These are phyloP conservation scores for Drosophila lutescens DNA, from an alignment of 2,888 invertebrate species.

Conservation along the genomic window DNA sequence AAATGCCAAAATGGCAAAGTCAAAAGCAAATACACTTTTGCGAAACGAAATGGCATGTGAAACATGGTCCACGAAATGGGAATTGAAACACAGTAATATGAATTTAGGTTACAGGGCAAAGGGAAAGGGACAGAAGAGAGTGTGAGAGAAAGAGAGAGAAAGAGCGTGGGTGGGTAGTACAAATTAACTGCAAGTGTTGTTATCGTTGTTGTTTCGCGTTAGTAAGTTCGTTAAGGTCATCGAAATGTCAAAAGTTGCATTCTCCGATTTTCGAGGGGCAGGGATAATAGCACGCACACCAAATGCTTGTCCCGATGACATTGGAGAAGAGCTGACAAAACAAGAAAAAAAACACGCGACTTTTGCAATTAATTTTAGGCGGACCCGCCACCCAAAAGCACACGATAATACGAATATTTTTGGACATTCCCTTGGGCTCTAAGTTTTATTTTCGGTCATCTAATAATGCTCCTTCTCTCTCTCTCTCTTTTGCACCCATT, in stretches of 20 bases:
- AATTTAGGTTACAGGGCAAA: slow-evolving; percentile 75
- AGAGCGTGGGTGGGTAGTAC: background rate
- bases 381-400: slow-evolving; percentile 43
- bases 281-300: slow-evolving; percentile 29
- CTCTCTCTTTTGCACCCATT: background rate
- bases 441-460: slow-evolving; percentile 17
- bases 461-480: slow-evolving; percentile 1
- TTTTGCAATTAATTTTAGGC: slow-evolving; percentile 69
- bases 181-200: slow-evolving; percentile 56
- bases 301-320: slow-evolving; percentile 60
- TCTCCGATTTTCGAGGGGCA: slow-evolving; percentile 56
- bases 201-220: slow-evolving; percentile 50
- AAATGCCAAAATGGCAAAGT: slow-evolving; percentile 35
- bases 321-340: slow-evolving; percentile 45
- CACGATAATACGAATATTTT: slow-evolving; percentile 7
- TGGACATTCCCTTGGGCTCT: slow-evolving; percentile 7
- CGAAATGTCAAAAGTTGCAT: slow-evolving; percentile 84
- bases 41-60: slow-evolving; percentile 19
- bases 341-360: slow-evolving; percentile 22
- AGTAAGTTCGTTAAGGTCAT: slow-evolving; percentile 82
- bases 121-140: slow-evolving; percentile 8
- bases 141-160: background rate
- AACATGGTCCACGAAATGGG: slow-evolving; percentile 47
- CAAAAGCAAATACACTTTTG: slow-evolving; percentile 22
- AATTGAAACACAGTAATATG: slow-evolving; percentile 61